Percentiles rank a stretch among this genome's conserved stretches.
Evolutionary conservation across 1,140 invertebrate genomes (phyloP).

Genomic region (Drosophila bifasciata): DNA sequence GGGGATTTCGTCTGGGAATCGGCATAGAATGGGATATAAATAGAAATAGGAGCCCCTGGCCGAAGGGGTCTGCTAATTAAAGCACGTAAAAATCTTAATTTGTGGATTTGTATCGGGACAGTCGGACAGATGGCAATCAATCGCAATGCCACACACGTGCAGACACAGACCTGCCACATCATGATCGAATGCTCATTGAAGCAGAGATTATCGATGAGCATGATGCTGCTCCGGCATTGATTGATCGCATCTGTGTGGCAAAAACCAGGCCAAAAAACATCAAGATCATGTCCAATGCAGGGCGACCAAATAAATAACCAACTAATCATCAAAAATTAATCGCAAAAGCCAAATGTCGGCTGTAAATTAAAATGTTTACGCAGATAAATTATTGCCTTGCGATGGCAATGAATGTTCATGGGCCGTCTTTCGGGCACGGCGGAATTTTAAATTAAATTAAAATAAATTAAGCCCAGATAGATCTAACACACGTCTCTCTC

Average conservation of each 20-base stretch:
- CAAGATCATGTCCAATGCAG: conserved; percentile 23
- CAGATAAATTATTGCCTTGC: conserved; percentile 57
- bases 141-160: conserved; percentile 39
- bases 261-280: conserved; percentile 42
- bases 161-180: conserved; percentile 26
- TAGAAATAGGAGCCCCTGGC: conserved; percentile 2
- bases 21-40: background rate
- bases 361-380: conserved; percentile 80
- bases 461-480: conserved; percentile 63
- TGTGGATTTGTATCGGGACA: conserved; percentile 60
- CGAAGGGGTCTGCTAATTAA: conserved; percentile 60
- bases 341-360: conserved; percentile 53
- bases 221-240: conserved; percentile 43
- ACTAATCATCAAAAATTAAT: conserved; percentile 75
- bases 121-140: conserved; percentile 47
- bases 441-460: conserved; percentile 63
- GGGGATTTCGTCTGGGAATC: conserved; percentile 5
- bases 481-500: conserved; percentile 6
- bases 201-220: conserved; percentile 28
- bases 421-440: conserved; percentile 6
- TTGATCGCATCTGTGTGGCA: conserved; percentile 47
- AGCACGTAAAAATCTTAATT: conserved; percentile 54
- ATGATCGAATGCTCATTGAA: conserved; percentile 13
- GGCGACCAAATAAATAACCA: conserved; percentile 65
- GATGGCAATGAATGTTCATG: conserved; percentile 74